These are phyloP conservation scores for Diabrotica undecimpunctata DNA, from an alignment of 1,140 invertebrate genomes.

Conservation along the genomic window DNA sequence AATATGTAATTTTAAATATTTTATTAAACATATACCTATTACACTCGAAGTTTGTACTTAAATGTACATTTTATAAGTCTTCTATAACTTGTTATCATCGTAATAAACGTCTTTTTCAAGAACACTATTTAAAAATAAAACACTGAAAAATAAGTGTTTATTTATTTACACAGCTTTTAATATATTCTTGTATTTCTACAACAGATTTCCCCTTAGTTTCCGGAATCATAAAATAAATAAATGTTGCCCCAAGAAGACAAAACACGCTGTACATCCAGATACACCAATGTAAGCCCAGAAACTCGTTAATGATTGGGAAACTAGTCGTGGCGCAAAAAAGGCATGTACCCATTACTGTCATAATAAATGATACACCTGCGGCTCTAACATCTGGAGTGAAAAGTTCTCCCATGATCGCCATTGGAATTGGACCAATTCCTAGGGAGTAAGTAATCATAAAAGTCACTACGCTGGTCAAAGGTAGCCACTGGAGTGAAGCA, in stretches of 20 bases:
- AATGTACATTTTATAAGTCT: no score
- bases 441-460: conserved; percentile 67
- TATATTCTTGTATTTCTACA: conserved; percentile 1
- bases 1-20: no score
- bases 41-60: no score
- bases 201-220: conserved; percentile 13
- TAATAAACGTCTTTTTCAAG: no score
- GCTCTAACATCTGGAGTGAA: conserved; percentile 75
- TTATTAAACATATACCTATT: no score
- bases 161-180: not conserved
- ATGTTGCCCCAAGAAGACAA: not conserved
- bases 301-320: conserved; percentile 2
- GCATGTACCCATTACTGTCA: not conserved
- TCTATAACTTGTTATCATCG: no score
- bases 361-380: conserved; percentile 66
- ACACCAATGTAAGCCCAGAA: conserved; percentile 7
- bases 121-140: no score
- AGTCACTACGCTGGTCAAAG: conserved; percentile 60
- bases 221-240: conserved; percentile 6
- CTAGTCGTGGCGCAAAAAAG: not conserved
- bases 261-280: not conserved
- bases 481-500: conserved; percentile 57
- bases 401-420: conserved; percentile 81
- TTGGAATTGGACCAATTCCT: conserved; percentile 79
- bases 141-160: not conserved